A percentile compares a stretch with the other conserved stretches of the same genome.
These are phyloP conservation scores for Chloroclysta siterata DNA, from an alignment of 2,888 invertebrate genomes.

Conservation along the genomic window DNA sequence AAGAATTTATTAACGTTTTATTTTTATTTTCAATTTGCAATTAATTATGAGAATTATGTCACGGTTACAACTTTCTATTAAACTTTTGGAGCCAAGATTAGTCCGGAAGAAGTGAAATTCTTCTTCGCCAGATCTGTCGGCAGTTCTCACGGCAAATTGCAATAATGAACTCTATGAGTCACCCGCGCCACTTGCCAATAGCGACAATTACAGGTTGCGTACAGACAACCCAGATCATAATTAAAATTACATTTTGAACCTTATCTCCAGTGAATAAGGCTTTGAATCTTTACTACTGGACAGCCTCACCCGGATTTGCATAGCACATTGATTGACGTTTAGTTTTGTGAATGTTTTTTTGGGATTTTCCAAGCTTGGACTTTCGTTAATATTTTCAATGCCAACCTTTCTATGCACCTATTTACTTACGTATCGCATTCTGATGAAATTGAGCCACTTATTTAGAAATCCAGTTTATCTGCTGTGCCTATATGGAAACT, in stretches of 20 bases:
- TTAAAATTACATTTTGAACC: slow-evolving; percentile 4
- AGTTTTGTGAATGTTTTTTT: slow-evolving; percentile 13
- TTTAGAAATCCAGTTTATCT: not conserved
- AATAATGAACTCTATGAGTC: slow-evolving; percentile 45
- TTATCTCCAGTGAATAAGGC: slow-evolving; percentile 8
- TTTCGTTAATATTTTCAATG: slow-evolving; percentile 18
- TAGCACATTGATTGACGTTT: slow-evolving; percentile 9
- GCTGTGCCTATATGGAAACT: not conserved
- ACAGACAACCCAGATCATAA: not conserved
- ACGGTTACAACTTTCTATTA: slow-evolving; percentile 19
- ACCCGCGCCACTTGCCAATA: slow-evolving; percentile 35
- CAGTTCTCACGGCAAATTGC: slow-evolving; percentile 53
- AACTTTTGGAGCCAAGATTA: slow-evolving; percentile 27
- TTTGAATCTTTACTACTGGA: not conserved
- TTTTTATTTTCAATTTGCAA: too few species aligned
- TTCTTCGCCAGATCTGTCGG: slow-evolving; percentile 45
- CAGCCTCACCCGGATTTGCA: slow-evolving; percentile 16
- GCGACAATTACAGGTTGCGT: slow-evolving; percentile 35
- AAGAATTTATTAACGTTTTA: too few species aligned
- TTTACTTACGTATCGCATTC: not conserved
- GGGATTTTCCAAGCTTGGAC: slow-evolving; percentile 15
- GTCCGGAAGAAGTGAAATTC: slow-evolving; percentile 62
- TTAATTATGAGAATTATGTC: slow-evolving; percentile 7
- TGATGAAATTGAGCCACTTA: slow-evolving; percentile 14
- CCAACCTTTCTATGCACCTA: slow-evolving; percentile 3